These are phyloP conservation scores for Zosterops borbonicus DNA, from an alignment of 2,113 vertebrate genomes.

Conservation along the genomic window DNA sequence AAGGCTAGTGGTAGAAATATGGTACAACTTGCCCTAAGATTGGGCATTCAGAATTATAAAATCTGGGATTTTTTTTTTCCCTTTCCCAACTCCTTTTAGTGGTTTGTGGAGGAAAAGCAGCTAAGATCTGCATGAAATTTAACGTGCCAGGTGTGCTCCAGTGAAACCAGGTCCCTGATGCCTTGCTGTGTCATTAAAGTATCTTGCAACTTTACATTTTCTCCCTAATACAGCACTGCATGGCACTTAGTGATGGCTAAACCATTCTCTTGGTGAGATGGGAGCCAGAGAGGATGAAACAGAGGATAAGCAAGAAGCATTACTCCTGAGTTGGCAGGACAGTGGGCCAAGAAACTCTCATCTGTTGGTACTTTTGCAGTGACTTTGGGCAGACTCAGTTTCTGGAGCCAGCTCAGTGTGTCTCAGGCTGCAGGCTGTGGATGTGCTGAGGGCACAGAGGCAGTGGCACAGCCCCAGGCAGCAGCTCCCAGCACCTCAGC, in stretches of 20 bases:
- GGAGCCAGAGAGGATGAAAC: background rate
- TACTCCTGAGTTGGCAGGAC: background rate
- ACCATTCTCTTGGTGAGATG: background rate
- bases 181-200: background rate
- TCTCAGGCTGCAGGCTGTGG: background rate
- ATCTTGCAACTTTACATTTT: background rate
- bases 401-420: background rate
- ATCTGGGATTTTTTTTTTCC: background rate
- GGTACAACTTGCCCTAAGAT: background rate
- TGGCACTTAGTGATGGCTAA: background rate
- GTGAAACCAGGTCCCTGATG: background rate
- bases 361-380: background rate
- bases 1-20: background rate
- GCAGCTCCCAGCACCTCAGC: background rate
- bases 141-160: background rate
- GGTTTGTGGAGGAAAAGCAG: background rate
- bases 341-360: background rate
- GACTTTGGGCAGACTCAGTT: background rate
- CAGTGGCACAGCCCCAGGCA: rapidly evolving
- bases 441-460: background rate
- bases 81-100: background rate
- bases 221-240: background rate
- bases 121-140: background rate
- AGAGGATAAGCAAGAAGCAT: background rate
- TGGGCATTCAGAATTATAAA: background rate